Evolutionary conservation across 2,888 invertebrate genomes (phyloP).

Genomic region (Hypselothyrea guttata): DNA sequence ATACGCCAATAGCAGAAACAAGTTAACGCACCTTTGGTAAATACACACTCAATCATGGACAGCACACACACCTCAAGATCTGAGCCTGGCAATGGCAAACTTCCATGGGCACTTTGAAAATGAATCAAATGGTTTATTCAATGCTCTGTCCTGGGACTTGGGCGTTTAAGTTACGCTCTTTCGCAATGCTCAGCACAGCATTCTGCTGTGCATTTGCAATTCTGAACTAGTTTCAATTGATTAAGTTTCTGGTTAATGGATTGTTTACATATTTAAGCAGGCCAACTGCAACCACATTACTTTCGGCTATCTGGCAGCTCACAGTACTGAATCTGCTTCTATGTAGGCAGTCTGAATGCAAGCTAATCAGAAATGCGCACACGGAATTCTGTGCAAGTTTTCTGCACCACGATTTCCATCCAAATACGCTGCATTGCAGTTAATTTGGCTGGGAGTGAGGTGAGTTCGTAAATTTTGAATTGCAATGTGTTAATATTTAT

Average conservation of each 20-base stretch:
- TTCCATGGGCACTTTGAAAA: slow-evolving; percentile 53
- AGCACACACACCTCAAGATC: slow-evolving; percentile 14
- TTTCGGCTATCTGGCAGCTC: slow-evolving; percentile 26
- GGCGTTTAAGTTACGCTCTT: slow-evolving; percentile 43
- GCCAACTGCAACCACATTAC: slow-evolving; percentile 32
- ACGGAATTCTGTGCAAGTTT: neutral
- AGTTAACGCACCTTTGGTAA: slow-evolving; percentile 52
- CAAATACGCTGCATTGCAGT: neutral
- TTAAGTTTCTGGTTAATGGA: slow-evolving; percentile 75
- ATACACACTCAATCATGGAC: slow-evolving; percentile 55
- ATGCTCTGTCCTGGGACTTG: slow-evolving; percentile 34
- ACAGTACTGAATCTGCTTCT: slow-evolving; percentile 21
- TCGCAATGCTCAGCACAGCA: slow-evolving; percentile 32
- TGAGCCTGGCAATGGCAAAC: slow-evolving; percentile 18
- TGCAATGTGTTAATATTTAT: too few species aligned
- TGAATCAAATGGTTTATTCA: slow-evolving; percentile 40
- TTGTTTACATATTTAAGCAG: slow-evolving; percentile 68
- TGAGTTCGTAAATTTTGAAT: neutral
- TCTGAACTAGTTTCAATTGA: slow-evolving; percentile 72
- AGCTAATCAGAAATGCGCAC: slow-evolving; percentile 27
- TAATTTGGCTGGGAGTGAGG: neutral
- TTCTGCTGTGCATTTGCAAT: slow-evolving; percentile 60
- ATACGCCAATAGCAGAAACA: slow-evolving; percentile 39
- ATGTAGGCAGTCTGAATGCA: slow-evolving; percentile 13
- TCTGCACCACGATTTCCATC: slow-evolving; percentile 6